Evolutionary conservation across 2,797 vertebrate genomes (phyloP).

Genomic region (Florisuga fusca): DNA sequence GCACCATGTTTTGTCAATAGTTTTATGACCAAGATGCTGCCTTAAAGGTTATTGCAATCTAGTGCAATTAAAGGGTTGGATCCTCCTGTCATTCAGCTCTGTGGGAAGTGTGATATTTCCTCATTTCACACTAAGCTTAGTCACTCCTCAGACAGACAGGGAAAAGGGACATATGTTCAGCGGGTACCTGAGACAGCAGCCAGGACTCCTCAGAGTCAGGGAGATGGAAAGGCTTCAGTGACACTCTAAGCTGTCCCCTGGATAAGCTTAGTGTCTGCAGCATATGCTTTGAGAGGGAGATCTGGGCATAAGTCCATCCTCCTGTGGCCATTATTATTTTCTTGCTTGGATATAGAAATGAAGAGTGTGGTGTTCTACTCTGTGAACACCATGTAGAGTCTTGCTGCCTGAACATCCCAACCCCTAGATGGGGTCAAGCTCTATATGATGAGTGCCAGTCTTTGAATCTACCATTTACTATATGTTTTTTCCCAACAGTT

Average conservation of each 20-base stretch:
- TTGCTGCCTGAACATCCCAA: neutral
- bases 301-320: neutral
- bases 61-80: conserved; percentile 24
- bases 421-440: neutral
- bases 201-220: neutral
- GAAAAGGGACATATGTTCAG: conserved; percentile 15
- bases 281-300: neutral
- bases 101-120: conserved; percentile 50
- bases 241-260: neutral
- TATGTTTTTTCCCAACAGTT: neutral
- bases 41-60: neutral
- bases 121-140: neutral
- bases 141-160: conserved; percentile 20
- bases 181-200: neutral
- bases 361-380: no score
- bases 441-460: accelerated
- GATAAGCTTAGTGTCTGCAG: neutral
- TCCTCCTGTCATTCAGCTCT: conserved; percentile 32
- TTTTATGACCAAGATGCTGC: neutral
- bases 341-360: neutral
- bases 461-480: neutral
- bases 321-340: neutral
- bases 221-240: neutral
- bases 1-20: neutral
- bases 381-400: neutral